Evolutionary conservation across 2,888 invertebrate genomes (phyloP).

Genomic region (Lissocephala sabroskyi): DNA sequence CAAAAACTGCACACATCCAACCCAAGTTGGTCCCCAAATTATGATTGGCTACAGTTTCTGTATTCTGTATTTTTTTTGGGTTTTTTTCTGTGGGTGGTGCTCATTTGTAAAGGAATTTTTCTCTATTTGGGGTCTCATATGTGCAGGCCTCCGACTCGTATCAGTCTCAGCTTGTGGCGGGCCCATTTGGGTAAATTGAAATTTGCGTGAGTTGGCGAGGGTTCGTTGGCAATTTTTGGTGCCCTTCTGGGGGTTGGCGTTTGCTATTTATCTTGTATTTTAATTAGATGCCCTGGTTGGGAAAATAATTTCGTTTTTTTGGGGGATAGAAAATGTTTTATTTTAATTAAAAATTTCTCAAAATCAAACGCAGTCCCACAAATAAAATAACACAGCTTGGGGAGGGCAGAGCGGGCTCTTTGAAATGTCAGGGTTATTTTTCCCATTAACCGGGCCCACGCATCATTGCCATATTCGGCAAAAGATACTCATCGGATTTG

Average conservation of each 20-base stretch:
- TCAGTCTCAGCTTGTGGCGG: neutral
- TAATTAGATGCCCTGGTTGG: conserved; percentile 37
- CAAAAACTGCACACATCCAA: neutral
- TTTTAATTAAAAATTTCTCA: conserved; percentile 46
- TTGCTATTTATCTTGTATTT: conserved; percentile 39
- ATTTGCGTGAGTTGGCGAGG: conserved; percentile 10
- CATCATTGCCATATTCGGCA: too few relatives aligned
- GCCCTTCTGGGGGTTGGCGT: conserved; percentile 3
- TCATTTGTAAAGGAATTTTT: conserved; percentile 11
- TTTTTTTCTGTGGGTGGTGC: too few relatives aligned
- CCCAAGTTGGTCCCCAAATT: conserved; percentile 24
- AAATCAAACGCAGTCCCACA: conserved; percentile 13
- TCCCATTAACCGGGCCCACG: too few relatives aligned
- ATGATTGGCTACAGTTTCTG: conserved; percentile 22
- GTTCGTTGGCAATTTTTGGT: too few relatives aligned
- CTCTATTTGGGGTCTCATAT: neutral
- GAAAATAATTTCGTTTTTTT: conserved; percentile 22
- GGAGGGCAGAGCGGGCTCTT: too few relatives aligned
- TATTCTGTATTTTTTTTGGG: conserved; percentile 6
- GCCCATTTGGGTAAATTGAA: conserved; percentile 43
- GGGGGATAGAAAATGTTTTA: conserved; percentile 14
- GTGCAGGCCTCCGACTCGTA: neutral
- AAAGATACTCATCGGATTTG: too few relatives aligned
- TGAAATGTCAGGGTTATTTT: too few relatives aligned
- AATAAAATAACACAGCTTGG: too few relatives aligned